A percentile compares a stretch with the other conserved stretches of the same genome.
Evolutionary conservation across 1,140 invertebrate species (phyloP).

Genomic region (Kradibia gibbosae): DNA sequence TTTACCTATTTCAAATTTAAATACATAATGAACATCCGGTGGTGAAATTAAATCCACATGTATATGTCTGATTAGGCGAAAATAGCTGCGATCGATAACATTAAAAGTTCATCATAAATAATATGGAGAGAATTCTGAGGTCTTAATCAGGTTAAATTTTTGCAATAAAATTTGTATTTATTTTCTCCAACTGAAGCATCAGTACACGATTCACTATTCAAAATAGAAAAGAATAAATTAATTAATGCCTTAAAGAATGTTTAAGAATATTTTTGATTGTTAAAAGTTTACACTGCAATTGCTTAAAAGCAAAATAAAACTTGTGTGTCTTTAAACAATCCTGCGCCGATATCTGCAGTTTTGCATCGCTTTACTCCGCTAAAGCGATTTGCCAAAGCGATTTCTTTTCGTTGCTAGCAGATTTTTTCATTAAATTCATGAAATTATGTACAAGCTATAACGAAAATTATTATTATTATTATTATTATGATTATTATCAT

Average conservation of each 20-base stretch:
- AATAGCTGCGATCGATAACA: neutral
- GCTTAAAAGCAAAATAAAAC: conserved; percentile 40
- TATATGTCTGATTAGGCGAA: conserved; percentile 11
- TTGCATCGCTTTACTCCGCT: conserved; percentile 67
- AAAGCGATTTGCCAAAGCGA: conserved; percentile 69
- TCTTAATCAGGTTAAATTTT: conserved; percentile 25
- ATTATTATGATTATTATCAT: conserved; percentile 19
- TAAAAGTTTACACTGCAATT: conserved; percentile 40
- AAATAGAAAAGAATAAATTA: conserved; percentile 51
- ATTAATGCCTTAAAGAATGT: conserved; percentile 39
- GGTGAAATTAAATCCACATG: neutral
- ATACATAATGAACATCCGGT: conserved; percentile 9
- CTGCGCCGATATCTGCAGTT: conserved; percentile 54
- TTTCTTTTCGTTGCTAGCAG: conserved; percentile 40
- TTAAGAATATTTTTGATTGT: conserved; percentile 27
- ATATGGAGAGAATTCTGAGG: conserved; percentile 17
- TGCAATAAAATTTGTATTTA: conserved; percentile 35
- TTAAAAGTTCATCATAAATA: conserved; percentile 1
- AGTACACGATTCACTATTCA: conserved; percentile 42
- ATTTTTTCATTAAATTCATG: conserved; percentile 48
- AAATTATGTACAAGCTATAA: too few species aligned
- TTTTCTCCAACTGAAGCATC: conserved; percentile 18
- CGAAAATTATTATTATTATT: neutral
- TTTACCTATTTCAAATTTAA: neutral
- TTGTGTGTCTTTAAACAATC: conserved; percentile 31